A percentile compares a stretch with the other conserved stretches of the same genome.
These are phyloP conservation scores for Xestia xanthographa DNA, from an alignment of 2,888 invertebrate genomes.

Conservation along the genomic window DNA sequence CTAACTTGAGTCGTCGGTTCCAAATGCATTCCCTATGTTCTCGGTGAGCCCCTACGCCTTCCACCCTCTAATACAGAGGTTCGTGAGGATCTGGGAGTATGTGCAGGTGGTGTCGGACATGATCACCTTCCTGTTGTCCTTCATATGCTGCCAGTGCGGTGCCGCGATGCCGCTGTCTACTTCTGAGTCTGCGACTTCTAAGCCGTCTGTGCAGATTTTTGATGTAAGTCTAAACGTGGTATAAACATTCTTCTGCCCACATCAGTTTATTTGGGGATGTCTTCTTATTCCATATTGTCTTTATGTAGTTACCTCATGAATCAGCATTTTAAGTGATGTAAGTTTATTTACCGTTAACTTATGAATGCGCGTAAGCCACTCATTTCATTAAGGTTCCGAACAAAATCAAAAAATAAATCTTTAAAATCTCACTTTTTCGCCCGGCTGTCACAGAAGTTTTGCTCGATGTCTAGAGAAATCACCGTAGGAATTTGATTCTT, in stretches of 20 bases:
- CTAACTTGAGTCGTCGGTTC: conserved; percentile 2
- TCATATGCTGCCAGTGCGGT: conserved; percentile 73
- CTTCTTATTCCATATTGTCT: neutral
- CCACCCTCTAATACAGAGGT: conserved; percentile 68
- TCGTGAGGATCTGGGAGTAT: conserved; percentile 70
- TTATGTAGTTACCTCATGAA: neutral
- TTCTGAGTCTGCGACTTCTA: conserved; percentile 41
- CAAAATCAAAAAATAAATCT: neutral
- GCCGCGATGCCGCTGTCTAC: conserved; percentile 57
- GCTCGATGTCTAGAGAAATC: no score
- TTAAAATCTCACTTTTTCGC: neutral
- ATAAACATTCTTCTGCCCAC: neutral
- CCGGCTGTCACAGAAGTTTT: neutral
- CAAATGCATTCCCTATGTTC: conserved; percentile 68
- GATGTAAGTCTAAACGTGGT: conserved; percentile 5
- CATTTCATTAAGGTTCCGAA: neutral
- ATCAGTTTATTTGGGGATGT: neutral
- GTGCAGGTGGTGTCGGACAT: conserved; percentile 70
- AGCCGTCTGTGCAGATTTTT: conserved; percentile 47
- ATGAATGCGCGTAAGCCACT: neutral
- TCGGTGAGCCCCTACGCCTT: conserved; percentile 72
- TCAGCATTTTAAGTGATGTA: neutral
- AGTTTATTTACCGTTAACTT: neutral
- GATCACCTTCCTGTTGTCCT: conserved; percentile 65
- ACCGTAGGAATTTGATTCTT: neutral